phyloP scores from a whole-genome alignment of 2,797 vertebrate genomes.

The Thalassophryne amazonica region DNA sequence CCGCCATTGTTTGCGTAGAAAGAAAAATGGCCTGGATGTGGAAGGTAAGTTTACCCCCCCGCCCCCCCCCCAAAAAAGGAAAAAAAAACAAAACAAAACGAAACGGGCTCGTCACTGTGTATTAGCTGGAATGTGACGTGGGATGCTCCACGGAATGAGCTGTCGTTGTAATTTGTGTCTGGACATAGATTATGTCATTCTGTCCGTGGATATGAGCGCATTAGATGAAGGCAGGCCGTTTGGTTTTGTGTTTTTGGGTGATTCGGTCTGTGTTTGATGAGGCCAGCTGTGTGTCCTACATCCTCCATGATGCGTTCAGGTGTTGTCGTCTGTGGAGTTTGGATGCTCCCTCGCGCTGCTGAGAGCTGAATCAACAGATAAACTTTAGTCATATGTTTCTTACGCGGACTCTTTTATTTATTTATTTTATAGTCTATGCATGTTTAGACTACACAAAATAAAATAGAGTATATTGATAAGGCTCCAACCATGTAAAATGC shows the following conservation, averaged over 20 bases:
- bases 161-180: no score
- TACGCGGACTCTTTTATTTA: no score
- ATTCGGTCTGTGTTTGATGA: not conserved
- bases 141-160: no score
- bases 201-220: not conserved
- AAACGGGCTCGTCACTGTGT: not conserved
- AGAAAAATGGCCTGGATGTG: constrained; percentile 94
- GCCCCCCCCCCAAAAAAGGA: not conserved
- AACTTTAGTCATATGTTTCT: no score
- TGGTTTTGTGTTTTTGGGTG: not conserved
- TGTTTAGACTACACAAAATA: no score
- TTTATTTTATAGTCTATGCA: no score
- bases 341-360: not conserved
- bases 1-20: constrained; percentile 67
- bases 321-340: constrained; percentile 7
- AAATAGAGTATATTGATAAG: no score
- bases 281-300: constrained; percentile 23
- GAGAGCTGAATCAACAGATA: not conserved
- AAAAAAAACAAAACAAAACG: not conserved
- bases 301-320: constrained; percentile 18
- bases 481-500: no score
- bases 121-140: not conserved
- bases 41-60: constrained; percentile 83
- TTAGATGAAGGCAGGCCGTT: constrained; percentile 6
- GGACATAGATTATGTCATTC: no score